Evolutionary conservation across 2,888 invertebrate species (phyloP), one percentile per base, ranked within the genome.

Genomic region (Ochlodes sylvanus): DNA sequence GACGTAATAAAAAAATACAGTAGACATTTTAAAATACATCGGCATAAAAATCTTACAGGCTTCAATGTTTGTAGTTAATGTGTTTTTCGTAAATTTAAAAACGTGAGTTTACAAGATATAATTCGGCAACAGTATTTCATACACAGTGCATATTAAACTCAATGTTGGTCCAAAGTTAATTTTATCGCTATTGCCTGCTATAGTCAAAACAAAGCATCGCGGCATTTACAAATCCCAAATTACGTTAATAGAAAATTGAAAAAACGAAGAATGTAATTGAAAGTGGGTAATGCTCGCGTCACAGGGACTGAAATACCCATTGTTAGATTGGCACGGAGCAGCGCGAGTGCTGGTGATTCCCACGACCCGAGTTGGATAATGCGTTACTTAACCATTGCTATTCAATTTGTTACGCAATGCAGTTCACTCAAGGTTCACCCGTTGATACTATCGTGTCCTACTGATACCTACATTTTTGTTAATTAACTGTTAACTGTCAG

Each of bases 361-460:
- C 92, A 92, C 90, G 89, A 74, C 79, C 71, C 66, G 70, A 62
- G 83, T 90, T 88, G 88, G 86, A 91, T 90, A 91, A 84, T 77
- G 74, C 70, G 84, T 91, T 92, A 91, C 89, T 87, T 92, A 89
- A 90, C 84, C 75, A 73, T 73, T 76, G 80, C 75, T 81, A 84
- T 82, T 86, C 83, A 84, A 78, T 80, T 78, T 70, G 79, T 92
- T 91, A 87, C 88, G 89, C 84, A 90, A 91, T 77, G 73, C 75
- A 73, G 74, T 72, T 71, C 79, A 74, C 76, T 79, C 87, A 86
- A 87, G 86, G 87, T 83, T 82, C 76, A 76, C n/a, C n/a, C 79
- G 84, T 71, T 58, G 75, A 74, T 71, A 70, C 62, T 71, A 73
- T 69, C 66, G 70, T 68, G 44, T 64, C 64, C 64, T 57, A 47